phyloP scores from a whole-genome alignment of 53 echinoderm and acorn worm species.

The Holothuria scabra region DNA sequence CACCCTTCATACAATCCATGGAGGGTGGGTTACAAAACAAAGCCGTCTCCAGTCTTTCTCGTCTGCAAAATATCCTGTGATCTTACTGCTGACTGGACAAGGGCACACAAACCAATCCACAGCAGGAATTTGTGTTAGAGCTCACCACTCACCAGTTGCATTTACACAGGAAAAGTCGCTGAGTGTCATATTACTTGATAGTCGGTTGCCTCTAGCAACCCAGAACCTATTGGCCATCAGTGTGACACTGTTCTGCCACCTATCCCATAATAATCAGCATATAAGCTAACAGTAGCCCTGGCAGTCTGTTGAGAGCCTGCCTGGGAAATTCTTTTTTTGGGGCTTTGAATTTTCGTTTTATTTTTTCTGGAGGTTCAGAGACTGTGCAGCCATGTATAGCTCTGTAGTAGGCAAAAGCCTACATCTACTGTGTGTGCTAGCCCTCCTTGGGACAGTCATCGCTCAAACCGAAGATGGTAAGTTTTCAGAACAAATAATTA shows the following conservation, averaged over 20 bases:
- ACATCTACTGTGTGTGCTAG: constrained; percentile 42
- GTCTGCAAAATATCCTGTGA: constrained; percentile 45
- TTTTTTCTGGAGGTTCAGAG: constrained; percentile 72
- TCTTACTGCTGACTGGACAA: constrained; percentile 62
- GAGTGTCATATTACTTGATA: constrained; percentile 43
- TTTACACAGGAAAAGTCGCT: constrained; percentile 54
- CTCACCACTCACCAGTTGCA: constrained; percentile 31
- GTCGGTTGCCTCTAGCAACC: constrained; percentile 59
- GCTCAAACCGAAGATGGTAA: too few species aligned
- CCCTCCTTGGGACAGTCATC: constrained; percentile 24
- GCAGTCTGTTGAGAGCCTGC: constrained; percentile 59
- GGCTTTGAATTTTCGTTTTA: constrained; percentile 55
- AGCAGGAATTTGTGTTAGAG: constrained; percentile 32
- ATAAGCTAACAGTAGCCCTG: constrained; percentile 82
- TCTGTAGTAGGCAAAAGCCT: constrained; percentile 86
- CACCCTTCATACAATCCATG: background rate
- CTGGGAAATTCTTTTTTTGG: constrained; percentile 56
- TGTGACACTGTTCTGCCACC: constrained; percentile 69
- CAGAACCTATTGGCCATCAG: constrained; percentile 77
- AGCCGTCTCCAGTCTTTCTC: background rate
- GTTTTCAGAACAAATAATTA: too few species aligned
- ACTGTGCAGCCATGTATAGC: constrained; percentile 99
- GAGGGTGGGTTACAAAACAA: background rate
- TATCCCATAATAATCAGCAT: constrained; percentile 94
- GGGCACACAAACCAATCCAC: constrained; percentile 43